Base-by-base conservation (phyloP, 1,140 invertebrate species). In the Nasonia giraulti region DNA sequence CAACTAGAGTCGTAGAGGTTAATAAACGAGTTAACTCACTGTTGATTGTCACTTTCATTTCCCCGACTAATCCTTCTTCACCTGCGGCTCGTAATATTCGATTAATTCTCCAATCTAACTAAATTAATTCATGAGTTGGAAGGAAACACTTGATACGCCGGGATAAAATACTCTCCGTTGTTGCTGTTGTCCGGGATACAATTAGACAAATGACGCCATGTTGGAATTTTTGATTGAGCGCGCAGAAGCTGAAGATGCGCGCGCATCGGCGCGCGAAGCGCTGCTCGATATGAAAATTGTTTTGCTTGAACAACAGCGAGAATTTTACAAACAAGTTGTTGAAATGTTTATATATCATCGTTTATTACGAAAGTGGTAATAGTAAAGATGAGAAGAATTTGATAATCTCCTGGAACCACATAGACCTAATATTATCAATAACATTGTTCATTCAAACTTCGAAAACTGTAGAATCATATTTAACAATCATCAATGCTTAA, bases 31-130 rank as follows among this genome's bases (percentile, higher is more conserved):
- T n/a, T 20, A 82, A 91, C 90, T 90, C 82, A 91, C 91, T 91
- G 86, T 91, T 92, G 73, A 92, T 90, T 10, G 88, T 91, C 11
- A 92, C 89, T 88, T 91, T 92, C 91, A 92, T 92, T 62, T 62
- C 55, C 7, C 55, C 20, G n/a, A 62, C 20, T 20, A 62, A n/a
- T 62, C 2, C 17, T 62, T 62, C 55, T 62, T 62, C 20, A 20
- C 20, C 17, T 7, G 20, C 7, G 17, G 55, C 17, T 20, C 12
- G 17, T 55, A 20, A 17, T 55, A 20, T 17, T 4, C 50, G 50
- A 55, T 20, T 14, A 0, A 55, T 5, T 55, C 14, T 14, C 3
- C 17, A 17, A 55, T 55, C 3, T 55, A 14, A 14, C 17, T 14
- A 17, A 14, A 20, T 55, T 20, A 20, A 23, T 40, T 40, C 8